phyloP scores from a whole-genome alignment of 2,797 vertebrate species.

The Anas georgica region DNA sequence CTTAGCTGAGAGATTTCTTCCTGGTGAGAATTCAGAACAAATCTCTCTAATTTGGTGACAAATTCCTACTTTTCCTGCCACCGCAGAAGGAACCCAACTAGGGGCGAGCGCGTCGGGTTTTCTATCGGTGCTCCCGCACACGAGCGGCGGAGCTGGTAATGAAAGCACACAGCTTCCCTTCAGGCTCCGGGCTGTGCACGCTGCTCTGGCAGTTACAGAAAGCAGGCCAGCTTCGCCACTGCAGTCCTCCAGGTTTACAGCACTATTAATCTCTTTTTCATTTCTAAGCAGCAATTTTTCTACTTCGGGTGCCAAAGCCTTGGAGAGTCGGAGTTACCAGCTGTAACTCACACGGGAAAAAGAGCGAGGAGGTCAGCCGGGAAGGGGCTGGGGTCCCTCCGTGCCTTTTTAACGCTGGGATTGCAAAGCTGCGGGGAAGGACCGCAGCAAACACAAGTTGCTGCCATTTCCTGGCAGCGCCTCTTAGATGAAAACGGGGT shows the following conservation, averaged over 20 bases:
- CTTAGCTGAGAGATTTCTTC: background rate
- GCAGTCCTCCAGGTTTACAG: background rate
- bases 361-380: background rate
- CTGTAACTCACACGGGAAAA: background rate
- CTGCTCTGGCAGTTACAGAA: slow-evolving; percentile 12
- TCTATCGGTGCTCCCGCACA: background rate
- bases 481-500: background rate
- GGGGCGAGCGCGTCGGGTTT: background rate
- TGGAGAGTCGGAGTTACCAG: background rate
- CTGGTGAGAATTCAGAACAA: background rate
- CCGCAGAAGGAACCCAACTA: background rate
- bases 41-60: background rate
- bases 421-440: background rate
- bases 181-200: background rate
- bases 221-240: background rate
- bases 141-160: background rate
- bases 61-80: background rate
- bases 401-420: background rate
- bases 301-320: slow-evolving; percentile 1
- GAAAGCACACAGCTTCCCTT: background rate
- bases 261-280: background rate
- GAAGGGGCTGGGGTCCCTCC: background rate
- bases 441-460: background rate
- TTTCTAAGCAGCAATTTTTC: slow-evolving; percentile 25
- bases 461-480: background rate